Evolutionary conservation across 2,888 invertebrate genomes (phyloP).

Genomic region (Penaeus monodon): DNA sequence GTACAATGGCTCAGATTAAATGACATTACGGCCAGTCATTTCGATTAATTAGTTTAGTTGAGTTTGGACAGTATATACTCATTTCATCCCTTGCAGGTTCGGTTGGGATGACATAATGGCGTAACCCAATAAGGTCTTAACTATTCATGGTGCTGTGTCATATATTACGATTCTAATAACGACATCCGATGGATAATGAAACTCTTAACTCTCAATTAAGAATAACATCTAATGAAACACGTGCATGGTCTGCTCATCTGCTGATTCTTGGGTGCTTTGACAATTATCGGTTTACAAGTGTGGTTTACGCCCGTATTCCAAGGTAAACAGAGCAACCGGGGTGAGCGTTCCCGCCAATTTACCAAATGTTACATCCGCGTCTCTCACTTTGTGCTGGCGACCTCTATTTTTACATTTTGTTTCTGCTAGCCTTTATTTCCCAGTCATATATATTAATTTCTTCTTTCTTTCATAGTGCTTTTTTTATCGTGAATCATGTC

Average conservation of each 20-base stretch:
- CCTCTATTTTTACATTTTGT: slow-evolving; percentile 37
- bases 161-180: too few relatives aligned
- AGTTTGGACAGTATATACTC: slow-evolving; percentile 61
- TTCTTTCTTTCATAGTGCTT: too few relatives aligned
- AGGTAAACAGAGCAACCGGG: slow-evolving; percentile 50
- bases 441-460: too few relatives aligned
- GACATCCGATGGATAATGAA: too few relatives aligned
- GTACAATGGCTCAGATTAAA: slow-evolving; percentile 61
- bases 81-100: slow-evolving; percentile 53
- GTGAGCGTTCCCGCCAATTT: slow-evolving; percentile 58
- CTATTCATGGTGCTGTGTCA: neutral
- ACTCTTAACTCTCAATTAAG: too few relatives aligned
- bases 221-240: too few relatives aligned
- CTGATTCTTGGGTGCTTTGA: slow-evolving; percentile 14
- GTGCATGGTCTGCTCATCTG: neutral
- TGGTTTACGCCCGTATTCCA: slow-evolving; percentile 42
- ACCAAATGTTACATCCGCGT: slow-evolving; percentile 60
- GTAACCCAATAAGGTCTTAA: slow-evolving; percentile 10
- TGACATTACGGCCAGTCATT: slow-evolving; percentile 61
- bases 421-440: neutral
- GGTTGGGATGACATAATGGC: slow-evolving; percentile 25
- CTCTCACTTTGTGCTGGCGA: slow-evolving; percentile 40
- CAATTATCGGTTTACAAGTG: slow-evolving; percentile 11
- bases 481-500: too few relatives aligned
- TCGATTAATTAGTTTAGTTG: slow-evolving; percentile 62